phyloP scores from a whole-genome alignment of 2,113 vertebrate species.

The Brachyhypopomus gauderio region DNA sequence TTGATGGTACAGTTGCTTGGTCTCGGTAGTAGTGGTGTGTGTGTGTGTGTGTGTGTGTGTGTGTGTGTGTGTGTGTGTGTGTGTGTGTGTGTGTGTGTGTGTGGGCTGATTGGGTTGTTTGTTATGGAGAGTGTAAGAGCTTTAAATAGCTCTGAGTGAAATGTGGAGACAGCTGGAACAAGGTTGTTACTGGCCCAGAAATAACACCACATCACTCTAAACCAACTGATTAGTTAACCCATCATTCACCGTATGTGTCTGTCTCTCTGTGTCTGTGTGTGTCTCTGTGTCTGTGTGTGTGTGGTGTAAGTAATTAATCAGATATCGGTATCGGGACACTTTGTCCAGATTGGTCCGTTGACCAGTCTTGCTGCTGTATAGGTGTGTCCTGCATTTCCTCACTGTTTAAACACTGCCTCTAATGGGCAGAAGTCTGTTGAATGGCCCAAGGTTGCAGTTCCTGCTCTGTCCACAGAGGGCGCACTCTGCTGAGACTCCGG shows the following conservation, averaged over 20 bases:
- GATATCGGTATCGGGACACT: too few relatives aligned
- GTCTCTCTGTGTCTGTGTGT: slow-evolving; percentile 35
- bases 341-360: too few relatives aligned
- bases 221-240: slow-evolving; percentile 74
- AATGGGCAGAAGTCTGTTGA: too few relatives aligned
- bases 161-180: slow-evolving; percentile 78
- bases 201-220: slow-evolving; percentile 71
- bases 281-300: slow-evolving; percentile 70
- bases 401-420: too few relatives aligned
- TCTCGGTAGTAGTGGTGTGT: background rate
- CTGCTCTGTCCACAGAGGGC: too few relatives aligned
- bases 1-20: background rate
- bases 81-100: background rate
- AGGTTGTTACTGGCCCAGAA: slow-evolving; percentile 66
- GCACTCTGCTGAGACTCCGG: too few relatives aligned
- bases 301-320: slow-evolving; percentile 68
- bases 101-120: background rate
- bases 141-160: slow-evolving; percentile 77
- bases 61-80: slow-evolving; percentile 13
- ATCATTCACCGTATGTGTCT: slow-evolving; percentile 37
- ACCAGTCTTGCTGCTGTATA: too few relatives aligned
- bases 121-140: slow-evolving; percentile 42
- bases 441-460: too few relatives aligned
- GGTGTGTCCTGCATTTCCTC: too few relatives aligned
- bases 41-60: slow-evolving; percentile 11